Evolutionary conservation across 2,113 vertebrate genomes (phyloP), one percentile per base, ranked within the genome.

Genomic region (Percina caprodes): DNA sequence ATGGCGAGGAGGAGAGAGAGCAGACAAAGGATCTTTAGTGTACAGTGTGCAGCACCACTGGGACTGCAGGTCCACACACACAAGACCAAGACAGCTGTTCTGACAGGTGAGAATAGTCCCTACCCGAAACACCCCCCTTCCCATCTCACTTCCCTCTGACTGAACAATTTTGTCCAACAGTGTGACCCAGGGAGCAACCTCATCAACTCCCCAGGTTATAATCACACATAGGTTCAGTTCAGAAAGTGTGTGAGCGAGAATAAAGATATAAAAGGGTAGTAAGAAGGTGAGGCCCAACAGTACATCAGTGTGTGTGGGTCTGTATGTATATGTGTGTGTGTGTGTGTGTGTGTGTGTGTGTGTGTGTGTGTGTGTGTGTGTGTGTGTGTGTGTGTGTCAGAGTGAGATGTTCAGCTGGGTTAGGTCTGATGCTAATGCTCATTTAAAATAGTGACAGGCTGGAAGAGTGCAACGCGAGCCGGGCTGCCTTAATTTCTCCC

Each of bases 401-500:
- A 95, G 94, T 93, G 91, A 96, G 95, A 95, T 93, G 93, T 96
- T 96, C 93, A 93, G 93, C 84, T 94, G 95, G 95, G 96, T 97
- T 97, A 96, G 95, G 94, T 95, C 96, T 96, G 96, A 97, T 96
- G 97, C 96, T 96, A 96, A 97, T 96, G 97, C 96, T 97, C 95
- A 95, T 97, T 99, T 97, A 96, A 96, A 97, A 95, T 91, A 94
- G 95, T 96, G 96, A 97, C 96, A 97, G 96, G 95, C 95, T 94
- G 95, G 92, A 95, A 95, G 89, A 94, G 95, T 90, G 95, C 95
- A 96, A 94, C 93, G 93, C n/a, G 59, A 89, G 93, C 92, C 90
- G 70, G 91, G 94, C 96, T 91, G 95, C 95, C 94, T 97, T 97
- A 97, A 98, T 99, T 99, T 99, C 98, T 99, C 97, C 92, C 95